Evolutionary conservation across 2,113 vertebrate genomes (phyloP), one percentile per base, ranked within the genome.

Genomic region (Daubentonia madagascariensis): DNA sequence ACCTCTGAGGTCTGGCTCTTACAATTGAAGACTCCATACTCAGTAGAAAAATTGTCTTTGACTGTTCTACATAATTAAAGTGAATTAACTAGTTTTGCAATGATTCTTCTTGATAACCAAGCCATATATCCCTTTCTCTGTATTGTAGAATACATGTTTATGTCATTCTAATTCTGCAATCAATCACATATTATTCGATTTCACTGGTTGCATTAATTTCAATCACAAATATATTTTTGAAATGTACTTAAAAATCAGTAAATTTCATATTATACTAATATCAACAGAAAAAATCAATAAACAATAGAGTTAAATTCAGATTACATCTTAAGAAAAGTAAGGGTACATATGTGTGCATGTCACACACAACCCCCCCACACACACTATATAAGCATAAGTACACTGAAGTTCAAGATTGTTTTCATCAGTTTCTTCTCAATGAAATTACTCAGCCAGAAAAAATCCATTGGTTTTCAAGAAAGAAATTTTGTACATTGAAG

Each of bases 381-480:
- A 65, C 32, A 88, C 10, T 72, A 52, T 0, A 5, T 65, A 86
- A n/a, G 11, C 63, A 43, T 54, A 61, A 85, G 32, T 68, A 12
- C n/a, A 61, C 16, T 86, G 84, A 91, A 75, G 52, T 76, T 93
- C 28, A 91, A 80, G 43, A 50, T 4, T 76, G 1, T 80, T 28
- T 83, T 72, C 91, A 48, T 96, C 14, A 59, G 93, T 96, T 97
- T 78, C 23, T 70, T 91, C 72, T 85, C 59, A 85, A 89, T 93
- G 65, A 93, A 79, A 89, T 85, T 85, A 91, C 13, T 95, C 52
- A 95, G 40, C 18, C 32, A 70, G 85, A 85, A 96, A 93, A 88
- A 48, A 80, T 91, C 37, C 89, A 96, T 32, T 89, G 30, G n/a
- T 89, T 97, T 96, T 84, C 45, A 81, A 96, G 52, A 85, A 70